Conservation (phyloP, 2,888 invertebrate genomes). For the Spatulosminthurus flaviceps region DNA sequence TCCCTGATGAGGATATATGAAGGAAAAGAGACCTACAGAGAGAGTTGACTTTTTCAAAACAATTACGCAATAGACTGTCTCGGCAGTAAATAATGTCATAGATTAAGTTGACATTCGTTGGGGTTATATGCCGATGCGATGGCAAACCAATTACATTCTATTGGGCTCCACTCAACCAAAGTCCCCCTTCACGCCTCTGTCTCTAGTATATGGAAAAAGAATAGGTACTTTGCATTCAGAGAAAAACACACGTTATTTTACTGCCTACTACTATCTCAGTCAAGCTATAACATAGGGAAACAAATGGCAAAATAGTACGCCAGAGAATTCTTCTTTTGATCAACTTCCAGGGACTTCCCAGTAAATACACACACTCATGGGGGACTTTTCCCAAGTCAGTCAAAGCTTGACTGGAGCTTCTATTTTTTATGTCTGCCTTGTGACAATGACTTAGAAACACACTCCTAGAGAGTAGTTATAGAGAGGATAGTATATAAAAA, state of each 20-base stretch:
- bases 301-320: conserved; percentile 12
- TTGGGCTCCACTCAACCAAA: conserved; percentile 57
- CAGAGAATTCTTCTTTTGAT: conserved; percentile 2
- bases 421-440: neutral
- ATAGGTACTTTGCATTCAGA: neutral
- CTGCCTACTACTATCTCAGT: too few relatives aligned
- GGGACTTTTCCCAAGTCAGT: neutral
- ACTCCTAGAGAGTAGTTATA: neutral
- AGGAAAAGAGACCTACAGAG: neutral
- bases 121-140: neutral
- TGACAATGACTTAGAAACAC: conserved; percentile 14
- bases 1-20: neutral
- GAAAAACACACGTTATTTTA: neutral
- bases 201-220: neutral
- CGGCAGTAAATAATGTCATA: conserved; percentile 44
- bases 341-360: neutral
- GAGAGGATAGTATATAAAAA: neutral
- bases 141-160: conserved; percentile 58
- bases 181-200: conserved; percentile 59
- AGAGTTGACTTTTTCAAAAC: neutral
- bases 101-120: conserved; percentile 43
- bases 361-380: neutral
- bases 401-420: neutral
- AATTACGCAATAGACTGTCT: conserved; percentile 34
- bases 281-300: too few relatives aligned